A percentile compares a stretch with the other conserved stretches of the same genome.
Conservation (phyloP, 2,888 invertebrate genomes). For the Galerucella nymphaeae region DNA sequence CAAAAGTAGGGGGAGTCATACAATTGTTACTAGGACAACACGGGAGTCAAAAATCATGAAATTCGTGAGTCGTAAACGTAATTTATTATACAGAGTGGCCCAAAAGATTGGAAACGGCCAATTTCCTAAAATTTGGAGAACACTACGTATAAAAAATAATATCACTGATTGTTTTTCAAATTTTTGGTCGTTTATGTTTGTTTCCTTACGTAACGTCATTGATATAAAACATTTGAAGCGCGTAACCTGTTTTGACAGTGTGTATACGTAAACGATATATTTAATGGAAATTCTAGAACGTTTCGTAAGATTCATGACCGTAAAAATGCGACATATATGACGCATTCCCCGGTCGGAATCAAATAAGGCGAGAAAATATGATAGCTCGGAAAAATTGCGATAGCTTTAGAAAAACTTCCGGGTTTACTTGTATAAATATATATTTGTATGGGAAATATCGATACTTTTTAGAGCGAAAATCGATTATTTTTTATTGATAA, state of each 20-base stretch:
- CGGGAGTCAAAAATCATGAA: too few relatives aligned
- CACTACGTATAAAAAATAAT: too few relatives aligned
- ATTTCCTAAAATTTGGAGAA: too few relatives aligned
- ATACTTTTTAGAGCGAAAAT: too few relatives aligned
- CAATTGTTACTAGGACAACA: too few relatives aligned
- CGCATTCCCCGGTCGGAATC: constrained; percentile 34
- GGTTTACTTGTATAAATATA: constrained; percentile 12
- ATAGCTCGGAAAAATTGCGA: constrained; percentile 19
- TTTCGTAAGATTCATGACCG: constrained; percentile 36
- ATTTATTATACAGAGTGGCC: too few relatives aligned
- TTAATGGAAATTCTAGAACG: constrained; percentile 42
- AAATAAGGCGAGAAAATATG: constrained; percentile 40
- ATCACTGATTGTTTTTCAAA: background rate
- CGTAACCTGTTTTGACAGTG: constrained; percentile 54
- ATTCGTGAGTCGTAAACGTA: too few relatives aligned
- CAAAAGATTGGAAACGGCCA: too few relatives aligned
- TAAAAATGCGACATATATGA: constrained; percentile 35
- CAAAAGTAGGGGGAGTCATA: too few relatives aligned
- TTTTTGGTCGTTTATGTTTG: constrained; percentile 45
- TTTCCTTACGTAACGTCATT: constrained; percentile 24
- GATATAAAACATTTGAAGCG: constrained; percentile 50
- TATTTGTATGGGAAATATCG: background rate
- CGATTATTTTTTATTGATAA: too few relatives aligned
- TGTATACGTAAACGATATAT: constrained; percentile 52
- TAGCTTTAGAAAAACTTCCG: constrained; percentile 2